Conservation (phyloP, 2,888 invertebrate species). For the Tromatobia lineatoria region DNA sequence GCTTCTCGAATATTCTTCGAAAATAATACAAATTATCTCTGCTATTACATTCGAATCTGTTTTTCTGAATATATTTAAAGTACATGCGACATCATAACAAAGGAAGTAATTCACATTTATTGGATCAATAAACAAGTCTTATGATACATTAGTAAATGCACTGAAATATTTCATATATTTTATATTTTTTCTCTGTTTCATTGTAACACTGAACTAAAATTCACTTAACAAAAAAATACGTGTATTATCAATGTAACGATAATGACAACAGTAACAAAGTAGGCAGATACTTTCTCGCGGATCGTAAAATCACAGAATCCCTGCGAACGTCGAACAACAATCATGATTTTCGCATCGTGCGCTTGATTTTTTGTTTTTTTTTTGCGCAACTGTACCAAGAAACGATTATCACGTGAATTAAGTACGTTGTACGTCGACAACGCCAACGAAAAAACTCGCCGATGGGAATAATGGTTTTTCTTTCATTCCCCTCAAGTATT, state of each 20-base stretch:
- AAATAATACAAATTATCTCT: slow-evolving; percentile 8
- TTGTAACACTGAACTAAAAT: slow-evolving; percentile 21
- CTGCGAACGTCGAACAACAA: slow-evolving; percentile 13
- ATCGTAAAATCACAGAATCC: slow-evolving; percentile 52
- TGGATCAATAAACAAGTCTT: neutral
- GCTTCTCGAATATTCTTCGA: slow-evolving; percentile 45
- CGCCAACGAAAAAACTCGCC: slow-evolving; percentile 29
- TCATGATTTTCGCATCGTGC: slow-evolving; percentile 15
- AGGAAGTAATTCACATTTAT: slow-evolving; percentile 5
- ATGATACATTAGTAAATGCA: slow-evolving; percentile 24
- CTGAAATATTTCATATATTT: neutral
- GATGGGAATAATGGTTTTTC: slow-evolving; percentile 37
- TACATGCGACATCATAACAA: slow-evolving; percentile 7
- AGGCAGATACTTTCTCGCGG: slow-evolving; percentile 48
- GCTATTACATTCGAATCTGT: neutral
- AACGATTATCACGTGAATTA: slow-evolving; percentile 34
- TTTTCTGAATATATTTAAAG: neutral
- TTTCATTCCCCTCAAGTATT: slow-evolving; percentile 39
- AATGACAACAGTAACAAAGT: slow-evolving; percentile 17
- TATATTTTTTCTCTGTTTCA: neutral
- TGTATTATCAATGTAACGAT: slow-evolving; percentile 22
- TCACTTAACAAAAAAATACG: slow-evolving; percentile 14
- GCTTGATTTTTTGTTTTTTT: slow-evolving; percentile 33
- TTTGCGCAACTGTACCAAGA: slow-evolving; percentile 43
- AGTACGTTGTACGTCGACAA: slow-evolving; percentile 23